Evolutionary conservation across 2,113 vertebrate genomes (phyloP), one percentile per base, ranked within the genome.

Genomic region (Caranx melampygus): DNA sequence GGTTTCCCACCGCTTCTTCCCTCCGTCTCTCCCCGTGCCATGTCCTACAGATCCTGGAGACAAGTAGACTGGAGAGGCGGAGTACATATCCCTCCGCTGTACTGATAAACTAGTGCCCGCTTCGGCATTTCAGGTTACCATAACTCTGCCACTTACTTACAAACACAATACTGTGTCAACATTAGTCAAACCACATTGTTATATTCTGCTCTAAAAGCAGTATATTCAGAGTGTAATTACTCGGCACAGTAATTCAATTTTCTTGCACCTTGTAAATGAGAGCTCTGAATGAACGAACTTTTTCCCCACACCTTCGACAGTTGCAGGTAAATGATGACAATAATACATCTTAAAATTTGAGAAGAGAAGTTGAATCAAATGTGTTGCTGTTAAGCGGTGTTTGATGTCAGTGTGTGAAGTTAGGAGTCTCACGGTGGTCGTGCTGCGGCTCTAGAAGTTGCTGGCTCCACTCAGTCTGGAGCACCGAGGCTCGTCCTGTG

Each of bases 391-490:
- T 26, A 1, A 26, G 26, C 26, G 26, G 26, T 26, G 26, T 69
- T 40, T 4, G n/a, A 26, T 52, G 72, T 47, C 65, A 9, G 44
- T 31, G 54, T 52, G 16, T 75, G 42, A 66, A 71, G 54, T 58
- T 55, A 62, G 37, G 68, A 26, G 77, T 82, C 77, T 79, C 88
- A 89, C 85, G 54, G 72, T 52, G 85, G 92, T 83, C 77, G 95
- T 93, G 87, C 89, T 94, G 81, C 90, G 94, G 92, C 86, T 88
- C 70, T 55, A 90, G 90, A 80, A 87, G 73, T 94, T 91, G 63
- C 82, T 94, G 95, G 94, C 94, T 95, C 94, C 95, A 88, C 81
- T 92, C 85, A 92, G 94, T 95, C 95, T 95, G 93, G 88, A 82
- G 77, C 64, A 5, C 76, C 72, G 84, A 62, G 83, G 82, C 74